A percentile compares a stretch with the other conserved stretches of the same genome.
Conservation (phyloP, 2,888 invertebrate species). For the Mythimna vitellina region DNA sequence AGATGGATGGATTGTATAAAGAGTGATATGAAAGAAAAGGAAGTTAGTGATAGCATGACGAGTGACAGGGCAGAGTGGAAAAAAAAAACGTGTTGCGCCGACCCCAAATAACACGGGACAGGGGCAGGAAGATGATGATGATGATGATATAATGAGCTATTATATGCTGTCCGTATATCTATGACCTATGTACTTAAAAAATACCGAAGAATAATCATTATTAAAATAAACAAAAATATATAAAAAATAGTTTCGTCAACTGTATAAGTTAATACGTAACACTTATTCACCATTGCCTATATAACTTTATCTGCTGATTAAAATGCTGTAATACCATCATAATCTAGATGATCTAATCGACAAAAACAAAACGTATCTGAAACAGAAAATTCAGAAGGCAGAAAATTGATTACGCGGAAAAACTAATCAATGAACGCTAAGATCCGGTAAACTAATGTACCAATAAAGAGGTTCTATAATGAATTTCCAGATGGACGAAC, state of each 20-base stretch:
- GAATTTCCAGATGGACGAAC: slow-evolving; percentile 44
- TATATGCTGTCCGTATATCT: too few species aligned
- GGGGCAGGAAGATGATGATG: too few species aligned
- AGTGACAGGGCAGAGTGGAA: too few species aligned
- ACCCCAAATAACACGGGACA: too few species aligned
- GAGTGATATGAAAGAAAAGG: too few species aligned
- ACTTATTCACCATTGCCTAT: not conserved
- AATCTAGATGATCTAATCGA: slow-evolving; percentile 47
- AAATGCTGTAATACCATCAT: slow-evolving; percentile 7
- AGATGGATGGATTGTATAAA: too few species aligned
- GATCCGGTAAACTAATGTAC: slow-evolving; percentile 34
- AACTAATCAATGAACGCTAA: slow-evolving; percentile 37
- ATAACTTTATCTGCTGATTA: not conserved
- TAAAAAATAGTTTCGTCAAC: not conserved
- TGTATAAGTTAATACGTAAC: not conserved
- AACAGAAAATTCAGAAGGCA: slow-evolving; percentile 25
- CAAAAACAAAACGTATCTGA: slow-evolving; percentile 27
- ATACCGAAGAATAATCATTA: not conserved
- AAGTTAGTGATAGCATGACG: too few species aligned
- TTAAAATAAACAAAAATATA: not conserved
- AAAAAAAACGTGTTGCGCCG: too few species aligned
- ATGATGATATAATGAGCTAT: too few species aligned
- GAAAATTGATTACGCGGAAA: slow-evolving; percentile 45
- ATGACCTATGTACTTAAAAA: too few species aligned
- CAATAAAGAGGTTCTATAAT: slow-evolving; percentile 46